Evolutionary conservation across 2,113 vertebrate species (phyloP), one percentile per base, ranked within the genome.

Genomic region (Chloropsis cyanopogon): DNA sequence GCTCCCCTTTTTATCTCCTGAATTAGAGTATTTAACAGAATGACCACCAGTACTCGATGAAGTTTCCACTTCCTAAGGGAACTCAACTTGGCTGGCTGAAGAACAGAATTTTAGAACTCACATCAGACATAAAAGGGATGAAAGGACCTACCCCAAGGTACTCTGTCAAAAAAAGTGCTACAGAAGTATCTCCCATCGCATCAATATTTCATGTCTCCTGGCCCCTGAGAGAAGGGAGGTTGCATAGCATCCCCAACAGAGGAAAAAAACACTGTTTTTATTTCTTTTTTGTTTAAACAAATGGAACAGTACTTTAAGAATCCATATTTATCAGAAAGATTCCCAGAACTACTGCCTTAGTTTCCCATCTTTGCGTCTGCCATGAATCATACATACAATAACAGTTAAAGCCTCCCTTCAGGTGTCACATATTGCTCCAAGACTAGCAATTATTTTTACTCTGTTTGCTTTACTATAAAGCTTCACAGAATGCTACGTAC

Each of bases 121-220:
- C 42, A 79, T 88, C 86, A 92, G 59, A 88, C 41, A 85, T 39
- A 69, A 85, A 85, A 76, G 22, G 53, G 61, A 93, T 91, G 53
- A 94, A 95, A 95, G 41, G 31, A 85, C 78, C 41, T 61, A 65
- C 18, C 41, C 35, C 71, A 90, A 0, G 0, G 59, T 87, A 83
- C 71, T 90, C 53, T 26, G 33, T 72, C 71, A 93, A 94, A 96
- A 96, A 75, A 86, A 41, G n/a, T 50, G n/a, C 44, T 50, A 80
- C 75, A 72, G 44, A 96, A 96, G 15, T 49, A 72, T 73, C 57
- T 93, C 92, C 83, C 73, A 83, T 12, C 64, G 31, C 86, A 95
- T 92, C 73, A 86, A 46, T 77, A 91, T 95, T 94, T 91, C 76
- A 88, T 63, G 35, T 64, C 47, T 78, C 56, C 60, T 52, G 39